Evolutionary conservation across 2,888 invertebrate species (phyloP).

Genomic region (Sinohyriopsis cumingii): DNA sequence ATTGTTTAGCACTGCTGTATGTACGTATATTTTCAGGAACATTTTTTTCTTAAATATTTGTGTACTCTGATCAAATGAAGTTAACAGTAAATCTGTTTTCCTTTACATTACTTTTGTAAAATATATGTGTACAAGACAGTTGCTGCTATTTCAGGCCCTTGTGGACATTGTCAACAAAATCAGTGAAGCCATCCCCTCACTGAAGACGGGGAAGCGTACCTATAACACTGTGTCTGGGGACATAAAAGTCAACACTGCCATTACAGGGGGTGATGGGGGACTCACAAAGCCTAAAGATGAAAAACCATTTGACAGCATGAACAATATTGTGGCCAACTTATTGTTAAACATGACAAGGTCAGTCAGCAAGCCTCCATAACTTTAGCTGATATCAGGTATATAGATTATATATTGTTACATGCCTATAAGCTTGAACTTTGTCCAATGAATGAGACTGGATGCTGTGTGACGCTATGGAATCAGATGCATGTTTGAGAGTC

Average conservation of each 20-base stretch:
- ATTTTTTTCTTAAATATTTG: too few relatives aligned
- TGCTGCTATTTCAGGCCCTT: conserved; percentile 57
- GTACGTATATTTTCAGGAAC: too few relatives aligned
- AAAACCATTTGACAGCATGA: conserved; percentile 73
- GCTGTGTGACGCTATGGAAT: too few relatives aligned
- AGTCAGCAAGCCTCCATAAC: background rate
- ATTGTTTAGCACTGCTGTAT: too few relatives aligned
- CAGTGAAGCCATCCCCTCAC: conserved; percentile 59
- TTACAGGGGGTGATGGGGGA: conserved; percentile 62
- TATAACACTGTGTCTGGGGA: conserved; percentile 46
- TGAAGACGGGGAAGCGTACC: conserved; percentile 63
- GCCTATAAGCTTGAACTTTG: too few relatives aligned
- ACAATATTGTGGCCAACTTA: conserved; percentile 72
- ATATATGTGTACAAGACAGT: background rate
- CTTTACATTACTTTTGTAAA: background rate
- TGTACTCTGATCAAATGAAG: too few relatives aligned
- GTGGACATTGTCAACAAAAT: conserved; percentile 69
- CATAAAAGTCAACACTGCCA: conserved; percentile 63
- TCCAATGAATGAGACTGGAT: too few relatives aligned
- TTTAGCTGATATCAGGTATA: background rate
- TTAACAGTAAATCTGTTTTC: too few relatives aligned
- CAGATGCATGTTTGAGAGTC: too few relatives aligned
- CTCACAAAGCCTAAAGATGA: conserved; percentile 56
- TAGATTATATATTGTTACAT: too few relatives aligned
- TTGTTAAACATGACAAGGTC: conserved; percentile 73